These are phyloP conservation scores for Dromaius novaehollandiae DNA, from an alignment of 2,113 vertebrate genomes.

Conservation along the genomic window DNA sequence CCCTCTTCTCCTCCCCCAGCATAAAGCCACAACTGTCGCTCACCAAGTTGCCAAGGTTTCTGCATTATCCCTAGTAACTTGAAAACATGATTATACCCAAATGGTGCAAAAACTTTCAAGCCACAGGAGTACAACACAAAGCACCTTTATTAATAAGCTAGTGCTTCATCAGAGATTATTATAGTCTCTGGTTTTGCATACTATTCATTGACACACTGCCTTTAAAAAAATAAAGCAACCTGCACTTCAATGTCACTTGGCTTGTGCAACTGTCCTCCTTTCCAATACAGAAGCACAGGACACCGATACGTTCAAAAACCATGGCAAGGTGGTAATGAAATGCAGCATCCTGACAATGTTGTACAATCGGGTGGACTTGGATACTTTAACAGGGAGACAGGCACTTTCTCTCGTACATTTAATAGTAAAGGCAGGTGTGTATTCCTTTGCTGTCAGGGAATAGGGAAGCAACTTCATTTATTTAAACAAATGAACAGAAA, in stretches of 20 bases:
- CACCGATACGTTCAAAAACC: background rate
- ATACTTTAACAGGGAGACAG: accelerated
- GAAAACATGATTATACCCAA: background rate
- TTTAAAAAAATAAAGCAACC: background rate
- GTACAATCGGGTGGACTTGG: background rate
- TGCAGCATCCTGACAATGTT: background rate
- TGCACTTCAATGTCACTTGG: background rate
- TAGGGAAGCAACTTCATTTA: background rate
- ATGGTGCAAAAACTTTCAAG: background rate
- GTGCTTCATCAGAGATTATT: background rate
- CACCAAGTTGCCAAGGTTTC: conserved; percentile 3
- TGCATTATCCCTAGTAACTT: background rate
- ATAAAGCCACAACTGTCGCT: conserved; percentile 19
- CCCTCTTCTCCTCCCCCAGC: conserved; percentile 6
- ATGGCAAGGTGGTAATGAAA: background rate
- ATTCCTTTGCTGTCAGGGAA: background rate
- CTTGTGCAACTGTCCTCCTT: background rate
- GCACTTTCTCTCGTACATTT: background rate
- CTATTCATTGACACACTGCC: background rate
- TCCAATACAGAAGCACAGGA: background rate
- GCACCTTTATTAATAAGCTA: background rate
- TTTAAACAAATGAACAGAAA: background rate
- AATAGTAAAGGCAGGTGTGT: background rate
- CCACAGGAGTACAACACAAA: background rate
- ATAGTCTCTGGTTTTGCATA: background rate